Base-by-base conservation (phyloP, 2,113 vertebrate genomes). In the Cryptotis parvus region DNA sequence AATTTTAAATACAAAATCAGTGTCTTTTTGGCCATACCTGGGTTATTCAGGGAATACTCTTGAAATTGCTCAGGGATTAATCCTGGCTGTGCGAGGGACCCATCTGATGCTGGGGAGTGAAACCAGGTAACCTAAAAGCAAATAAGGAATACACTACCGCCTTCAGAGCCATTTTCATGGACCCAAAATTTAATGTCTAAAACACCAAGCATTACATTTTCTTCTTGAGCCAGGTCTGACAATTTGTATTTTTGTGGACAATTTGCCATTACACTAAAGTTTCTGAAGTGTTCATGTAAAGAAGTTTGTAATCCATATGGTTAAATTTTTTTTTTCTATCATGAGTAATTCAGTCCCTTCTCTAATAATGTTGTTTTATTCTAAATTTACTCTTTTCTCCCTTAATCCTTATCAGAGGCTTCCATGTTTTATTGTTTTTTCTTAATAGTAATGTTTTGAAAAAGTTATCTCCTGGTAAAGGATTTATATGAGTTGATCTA, bases 161-260 rank as follows among this genome's bases (percentile, higher is more conserved):
- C 29, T 2, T 65, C 9, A 29, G 63, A 29, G 26, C 10, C 7
- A 5, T 29, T 29, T 65, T 65, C 29, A 9, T 31, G 29, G 61
- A 63, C 9, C 63, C 26, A 1, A 65, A 87, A 49, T 37, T 87
- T 11, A 55, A n/a, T 55, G 18, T 45, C 74, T n/a, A n/a, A n/a
- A n/a, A n/a, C 22, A 58, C 20, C 33, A 88, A 33, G 29, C 24
- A 55, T 88, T 88, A n/a, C 68, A 69, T 52, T 68, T 78, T 87
- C 33, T 77, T 77, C 27, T 68, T 55, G 61, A 77, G 45, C 4
- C 18, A 77, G 11, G 35, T 27, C 49, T 87, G 33, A 49, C 35
- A 70, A 72, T 89, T 72, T 80, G 33, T 24, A 43, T 80, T 79
- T 45, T 80, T 73, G 15, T 80, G 49, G 76, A 61, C 33, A 80